These are phyloP conservation scores for Parambassis ranga DNA, from an alignment of 2,797 vertebrate species.

Conservation along the genomic window DNA sequence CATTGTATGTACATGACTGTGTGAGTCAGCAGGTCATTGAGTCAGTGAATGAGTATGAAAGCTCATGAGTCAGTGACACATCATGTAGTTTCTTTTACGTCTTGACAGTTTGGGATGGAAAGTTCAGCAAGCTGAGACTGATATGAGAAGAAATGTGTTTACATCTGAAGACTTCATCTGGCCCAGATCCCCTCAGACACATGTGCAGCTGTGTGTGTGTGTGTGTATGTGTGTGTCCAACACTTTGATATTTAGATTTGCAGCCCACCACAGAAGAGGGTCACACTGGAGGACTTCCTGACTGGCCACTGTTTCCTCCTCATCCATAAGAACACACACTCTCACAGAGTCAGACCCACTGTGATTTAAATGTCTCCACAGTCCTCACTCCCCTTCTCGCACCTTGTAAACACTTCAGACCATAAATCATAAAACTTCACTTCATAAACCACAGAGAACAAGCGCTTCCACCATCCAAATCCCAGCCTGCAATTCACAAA, in stretches of 20 bases:
- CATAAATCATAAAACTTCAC: slow-evolving; percentile 14
- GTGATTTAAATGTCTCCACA: slow-evolving; percentile 13
- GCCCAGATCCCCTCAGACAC: slow-evolving; percentile 22
- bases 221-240: slow-evolving; percentile 2
- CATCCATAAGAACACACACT: slow-evolving; percentile 6
- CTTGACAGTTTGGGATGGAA: background rate
- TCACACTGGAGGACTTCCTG: slow-evolving; percentile 38
- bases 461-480: background rate
- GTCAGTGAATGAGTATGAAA: slow-evolving; percentile 55
- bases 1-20: slow-evolving; percentile 25
- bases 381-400: slow-evolving; percentile 4
- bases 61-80: slow-evolving; percentile 54
- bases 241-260: slow-evolving; percentile 52
- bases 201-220: slow-evolving; percentile 11
- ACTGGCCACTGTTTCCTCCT: slow-evolving; percentile 35
- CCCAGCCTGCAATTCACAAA: slow-evolving; percentile 3
- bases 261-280: slow-evolving; percentile 39
- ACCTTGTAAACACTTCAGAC: slow-evolving; percentile 35
- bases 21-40: slow-evolving; percentile 65
- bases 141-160: slow-evolving; percentile 2
- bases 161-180: slow-evolving; percentile 27
- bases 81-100: background rate
- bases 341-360: background rate
- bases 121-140: background rate
- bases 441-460: slow-evolving; percentile 17